Evolutionary conservation across 2,888 invertebrate species (phyloP), one percentile per base, ranked within the genome.

Genomic region (Invenusta paracnida): DNA sequence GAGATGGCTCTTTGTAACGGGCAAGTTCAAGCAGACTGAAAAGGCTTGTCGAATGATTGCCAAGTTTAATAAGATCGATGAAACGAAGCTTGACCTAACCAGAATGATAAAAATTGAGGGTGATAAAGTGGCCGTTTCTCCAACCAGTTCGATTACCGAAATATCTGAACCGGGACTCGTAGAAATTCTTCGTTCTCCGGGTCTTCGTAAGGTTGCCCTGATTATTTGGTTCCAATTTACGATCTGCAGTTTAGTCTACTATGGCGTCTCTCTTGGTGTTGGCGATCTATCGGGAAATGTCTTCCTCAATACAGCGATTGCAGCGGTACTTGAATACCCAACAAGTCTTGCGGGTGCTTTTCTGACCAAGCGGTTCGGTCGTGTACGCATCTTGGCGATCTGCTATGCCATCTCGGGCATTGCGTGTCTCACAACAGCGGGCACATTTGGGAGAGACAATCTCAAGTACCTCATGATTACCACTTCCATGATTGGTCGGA

Each of bases 161-260:
- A n/a, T n/a, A n/a, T 73, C 73, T 23, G 2, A 13, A 23, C 2
- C 73, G 25, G 73, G 73, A 23, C 5, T 73, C 23, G 73, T 73
- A 5, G 73, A 73, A 13, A 73, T 73, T 5, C 5, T 73, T 13
- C 11, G 25, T 13, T 73, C 17, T 73, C 17, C 17, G 11, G 73
- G 17, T n/a, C 5, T 73, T 2, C 17, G 73, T 13, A 73, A 23
- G 2, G 73, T 73, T 5, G 2, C 23, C 2, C 23, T 73, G 2
- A 73, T 73, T 73, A 73, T 73, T 73, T 73, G 73, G 73, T 73
- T 73, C 23, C 73, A 73, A 73, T 73, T 23, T 73, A 73, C 23
- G 73, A 23, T 73, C 11, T n/a, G 73, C 23, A 73, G 73, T 73
- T 23, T 73, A 73, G 23, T 73, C 25, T 73, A 73, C 23, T 73